Conservation (phyloP, 2,113 vertebrate species). For the Ptilonorhynchus violaceus region DNA sequence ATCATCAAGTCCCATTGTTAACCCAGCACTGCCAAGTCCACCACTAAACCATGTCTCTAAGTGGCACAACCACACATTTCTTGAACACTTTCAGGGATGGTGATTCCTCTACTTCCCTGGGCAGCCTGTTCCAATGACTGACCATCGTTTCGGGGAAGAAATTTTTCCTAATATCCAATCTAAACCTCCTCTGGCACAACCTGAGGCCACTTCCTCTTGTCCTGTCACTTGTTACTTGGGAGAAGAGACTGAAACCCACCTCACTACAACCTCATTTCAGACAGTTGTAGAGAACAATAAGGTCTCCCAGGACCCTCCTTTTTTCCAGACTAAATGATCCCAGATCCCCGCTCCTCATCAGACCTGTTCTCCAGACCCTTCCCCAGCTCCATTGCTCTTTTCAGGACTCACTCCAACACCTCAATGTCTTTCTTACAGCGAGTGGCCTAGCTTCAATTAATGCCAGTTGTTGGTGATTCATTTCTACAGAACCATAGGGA, state of each 20-base stretch:
- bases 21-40: background rate
- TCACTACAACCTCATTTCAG: background rate
- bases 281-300: background rate
- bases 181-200: background rate
- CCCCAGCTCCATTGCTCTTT: fast-evolving
- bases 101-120: background rate
- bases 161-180: background rate
- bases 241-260: background rate
- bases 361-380: background rate
- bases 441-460: background rate
- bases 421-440: background rate
- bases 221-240: background rate
- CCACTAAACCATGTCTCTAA: background rate
- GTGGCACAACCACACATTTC: background rate
- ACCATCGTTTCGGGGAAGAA: background rate
- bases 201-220: background rate
- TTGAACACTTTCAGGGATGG: background rate
- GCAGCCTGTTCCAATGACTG: background rate
- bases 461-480: background rate
- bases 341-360: background rate
- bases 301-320: background rate
- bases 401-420: background rate
- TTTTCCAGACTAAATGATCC: background rate
- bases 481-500: background rate
- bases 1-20: background rate